Conservation (phyloP, 2,888 invertebrate genomes). For the Amblyjoppa fuscipennis region DNA sequence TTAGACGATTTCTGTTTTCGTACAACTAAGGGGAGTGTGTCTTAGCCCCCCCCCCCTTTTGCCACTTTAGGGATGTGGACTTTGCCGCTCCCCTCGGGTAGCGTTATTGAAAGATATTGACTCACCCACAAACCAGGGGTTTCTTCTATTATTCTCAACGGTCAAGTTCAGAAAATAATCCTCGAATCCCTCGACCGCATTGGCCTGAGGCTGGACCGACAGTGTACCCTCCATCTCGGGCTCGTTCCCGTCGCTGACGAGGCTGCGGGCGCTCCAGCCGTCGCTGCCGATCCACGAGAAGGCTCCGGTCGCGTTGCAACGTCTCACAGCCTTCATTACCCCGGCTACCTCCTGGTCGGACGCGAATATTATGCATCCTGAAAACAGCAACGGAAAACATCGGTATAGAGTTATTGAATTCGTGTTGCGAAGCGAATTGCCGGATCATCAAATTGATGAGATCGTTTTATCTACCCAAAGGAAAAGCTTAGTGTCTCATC, state of each 20-base stretch:
- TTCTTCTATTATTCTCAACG: conserved; percentile 94
- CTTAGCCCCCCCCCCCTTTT: conserved; percentile 1
- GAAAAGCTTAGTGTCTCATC: too few species aligned
- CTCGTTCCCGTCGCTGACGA: conserved; percentile 94
- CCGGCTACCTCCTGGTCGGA: conserved; percentile 99
- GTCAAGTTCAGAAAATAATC: conserved; percentile 94
- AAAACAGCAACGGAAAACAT: conserved; percentile 11
- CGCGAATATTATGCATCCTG: conserved; percentile 97
- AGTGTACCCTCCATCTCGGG: conserved; percentile 97
- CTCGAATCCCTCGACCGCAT: conserved; percentile 94
- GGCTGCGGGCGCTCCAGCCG: conserved; percentile 96
- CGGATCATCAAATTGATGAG: too few species aligned
- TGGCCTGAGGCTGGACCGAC: conserved; percentile 97
- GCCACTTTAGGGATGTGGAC: conserved; percentile 25
- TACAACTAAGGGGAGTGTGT: conserved; percentile 4
- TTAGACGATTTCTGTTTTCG: conserved; percentile 6
- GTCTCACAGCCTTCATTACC: conserved; percentile 96
- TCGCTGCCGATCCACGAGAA: conserved; percentile 99
- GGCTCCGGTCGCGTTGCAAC: conserved; percentile 94
- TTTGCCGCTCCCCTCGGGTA: background rate
- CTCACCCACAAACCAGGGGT: conserved; percentile 98
- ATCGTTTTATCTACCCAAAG: too few species aligned
- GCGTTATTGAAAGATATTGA: conserved; percentile 68
- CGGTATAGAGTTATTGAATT: conserved; percentile 5
- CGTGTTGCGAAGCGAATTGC: background rate